phyloP scores from a whole-genome alignment of 2,113 vertebrate species.

The Brachypteracias leptosomus region DNA sequence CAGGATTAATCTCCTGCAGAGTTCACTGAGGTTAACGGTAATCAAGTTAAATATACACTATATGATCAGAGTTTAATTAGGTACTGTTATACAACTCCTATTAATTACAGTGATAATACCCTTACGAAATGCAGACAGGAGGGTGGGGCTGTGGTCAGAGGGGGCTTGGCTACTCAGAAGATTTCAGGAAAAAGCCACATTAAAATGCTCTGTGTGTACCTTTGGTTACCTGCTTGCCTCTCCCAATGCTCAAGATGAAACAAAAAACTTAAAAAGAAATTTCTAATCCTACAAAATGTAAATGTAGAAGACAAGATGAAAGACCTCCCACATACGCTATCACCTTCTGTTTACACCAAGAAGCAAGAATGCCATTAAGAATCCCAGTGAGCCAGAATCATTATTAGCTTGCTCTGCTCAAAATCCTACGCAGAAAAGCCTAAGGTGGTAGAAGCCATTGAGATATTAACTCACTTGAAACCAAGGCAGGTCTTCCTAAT shows the following conservation, averaged over 20 bases:
- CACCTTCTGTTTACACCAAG: not conserved
- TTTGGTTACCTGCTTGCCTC: not conserved
- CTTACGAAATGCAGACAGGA: slow-evolving; percentile 50
- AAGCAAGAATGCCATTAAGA: not conserved
- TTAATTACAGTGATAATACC: slow-evolving; percentile 62
- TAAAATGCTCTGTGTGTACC: not conserved
- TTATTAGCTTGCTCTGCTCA: not conserved
- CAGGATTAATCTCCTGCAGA: slow-evolving; percentile 58
- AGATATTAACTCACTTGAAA: not conserved
- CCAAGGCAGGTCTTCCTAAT: not conserved
- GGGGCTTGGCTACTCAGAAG: not conserved
- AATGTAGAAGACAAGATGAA: not conserved
- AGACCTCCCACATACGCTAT: not conserved
- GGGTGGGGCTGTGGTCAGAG: not conserved
- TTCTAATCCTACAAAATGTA: not conserved
- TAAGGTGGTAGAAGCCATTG: not conserved
- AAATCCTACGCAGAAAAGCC: not conserved
- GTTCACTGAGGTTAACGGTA: slow-evolving; percentile 48
- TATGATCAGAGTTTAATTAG: slow-evolving; percentile 69
- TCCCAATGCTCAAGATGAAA: not conserved
- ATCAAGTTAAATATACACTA: slow-evolving; percentile 71
- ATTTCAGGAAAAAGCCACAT: not conserved
- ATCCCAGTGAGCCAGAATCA: not conserved
- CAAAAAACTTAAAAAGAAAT: not conserved
- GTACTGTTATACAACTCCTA: slow-evolving; percentile 60